Evolutionary conservation across 2,113 vertebrate genomes (phyloP), one percentile per base, ranked within the genome.

Genomic region (Phalacrocorax pelagicus): DNA sequence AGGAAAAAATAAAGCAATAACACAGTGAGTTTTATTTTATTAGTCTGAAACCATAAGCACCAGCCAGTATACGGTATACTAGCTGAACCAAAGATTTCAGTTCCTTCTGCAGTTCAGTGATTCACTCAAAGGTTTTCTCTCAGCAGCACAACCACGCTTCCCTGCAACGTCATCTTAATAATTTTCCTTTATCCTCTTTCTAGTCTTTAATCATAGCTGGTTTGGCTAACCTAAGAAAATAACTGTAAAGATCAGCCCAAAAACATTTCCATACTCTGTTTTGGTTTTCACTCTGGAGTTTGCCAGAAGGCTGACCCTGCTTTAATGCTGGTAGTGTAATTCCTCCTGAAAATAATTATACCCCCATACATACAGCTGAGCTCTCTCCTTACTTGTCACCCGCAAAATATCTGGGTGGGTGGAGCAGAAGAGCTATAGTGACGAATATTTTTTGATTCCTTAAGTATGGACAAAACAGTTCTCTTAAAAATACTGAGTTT

Each of bases 351-450:
- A 88, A 77, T 17, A 70, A 22, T 2, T 1, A 59, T 40, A 46
- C 0, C 6, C 14, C 29, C 12, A 6, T 6, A 36, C 0, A 0
- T 61, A 73, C 6, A 49, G 12, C 7, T 46, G 46, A 73, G 38
- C 5, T 65, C 29, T 71, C 8, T 71, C 5, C 26, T 59, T 44
- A 36, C 7, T 47, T 51, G 6, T 73, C 63, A 46, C 44, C 7
- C 24, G 36, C 15, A 80, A 52, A 79, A 36, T 42, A 27, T 36
- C 16, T 52, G 13, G 1, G 8, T 75, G n/a, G 30, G 2, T 67
- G 15, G 42, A 72, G 12, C 12, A 88, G 49, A 65, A 81, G 34
- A 51, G 9, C 15, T 34, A 11, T 5, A 52, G 21, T 18, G 11
- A 7, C 11, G 62, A 61, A 9, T 7, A 1, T 1, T 8, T 88